These are phyloP conservation scores for Loris lydekkerianus DNA, from an alignment of 2,797 vertebrate species.

Conservation along the genomic window DNA sequence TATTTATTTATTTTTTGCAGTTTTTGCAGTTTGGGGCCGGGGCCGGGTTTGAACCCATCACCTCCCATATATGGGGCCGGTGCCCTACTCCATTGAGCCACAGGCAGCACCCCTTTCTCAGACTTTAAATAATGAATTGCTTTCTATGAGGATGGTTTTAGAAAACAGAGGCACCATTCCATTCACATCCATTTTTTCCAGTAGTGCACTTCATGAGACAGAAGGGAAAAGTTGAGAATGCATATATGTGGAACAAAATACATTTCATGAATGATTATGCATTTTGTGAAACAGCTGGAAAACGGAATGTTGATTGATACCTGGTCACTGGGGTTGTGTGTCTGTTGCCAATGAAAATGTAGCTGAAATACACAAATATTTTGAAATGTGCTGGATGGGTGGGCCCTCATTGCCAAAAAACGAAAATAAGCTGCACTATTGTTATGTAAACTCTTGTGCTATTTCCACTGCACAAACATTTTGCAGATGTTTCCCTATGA, in stretches of 20 bases:
- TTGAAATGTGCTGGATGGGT: slow-evolving; percentile 58
- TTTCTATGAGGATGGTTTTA: slow-evolving; percentile 15
- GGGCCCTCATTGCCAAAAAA: slow-evolving; percentile 3
- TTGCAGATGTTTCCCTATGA: slow-evolving; percentile 64
- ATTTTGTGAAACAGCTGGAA: slow-evolving; percentile 49
- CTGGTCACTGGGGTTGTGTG: not conserved
- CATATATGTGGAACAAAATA: slow-evolving; percentile 4
- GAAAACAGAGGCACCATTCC: slow-evolving; percentile 30
- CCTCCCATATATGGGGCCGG: too few species aligned
- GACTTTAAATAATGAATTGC: not conserved
- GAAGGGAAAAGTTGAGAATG: slow-evolving; percentile 44
- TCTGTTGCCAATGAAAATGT: slow-evolving; percentile 58
- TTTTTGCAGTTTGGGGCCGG: too few species aligned
- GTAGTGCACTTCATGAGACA: not conserved
- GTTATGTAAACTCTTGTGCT: slow-evolving; percentile 59
- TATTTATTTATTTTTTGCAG: not conserved
- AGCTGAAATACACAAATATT: slow-evolving; percentile 64
- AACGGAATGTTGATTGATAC: slow-evolving; percentile 55
- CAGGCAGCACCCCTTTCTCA: not conserved
- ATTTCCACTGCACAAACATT: slow-evolving; percentile 45
- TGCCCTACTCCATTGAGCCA: too few species aligned
- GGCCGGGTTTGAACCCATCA: too few species aligned
- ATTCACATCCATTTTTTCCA: slow-evolving; percentile 15
- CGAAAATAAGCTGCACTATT: slow-evolving; percentile 40
- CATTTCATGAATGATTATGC: slow-evolving; percentile 32